Base-by-base conservation (phyloP, 2,888 invertebrate species). In the Leptogaster cylindrica region DNA sequence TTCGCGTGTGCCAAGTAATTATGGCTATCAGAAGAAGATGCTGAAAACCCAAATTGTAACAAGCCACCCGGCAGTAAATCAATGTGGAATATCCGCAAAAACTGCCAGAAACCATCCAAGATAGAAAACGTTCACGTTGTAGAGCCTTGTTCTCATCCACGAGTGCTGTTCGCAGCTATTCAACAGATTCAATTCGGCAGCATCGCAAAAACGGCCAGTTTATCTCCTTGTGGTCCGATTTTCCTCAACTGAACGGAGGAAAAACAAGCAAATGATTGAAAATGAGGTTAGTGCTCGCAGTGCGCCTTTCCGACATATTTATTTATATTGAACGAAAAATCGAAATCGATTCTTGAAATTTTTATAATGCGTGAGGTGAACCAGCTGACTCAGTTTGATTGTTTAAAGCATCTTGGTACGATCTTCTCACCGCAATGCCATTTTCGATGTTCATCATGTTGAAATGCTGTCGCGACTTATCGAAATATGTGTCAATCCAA, bases 261-360 rank as follows among this genome's bases (percentile, higher is more conserved):
- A 20, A 52, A 36, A 6, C 14, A 16, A 36, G 33, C 55, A 20
- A 55, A 41, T 18, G 41, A 6, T 41, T 16, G 41, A 16, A 41
- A 55, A 55, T 39, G 55, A 55, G 55, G 36, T 55, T 55, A 36
- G 16, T 55, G 55, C 55, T 55, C 36, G 55, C 16, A 18, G n/a
- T 7, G 16, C 3, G 12, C 36, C 18, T 28, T 20, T 10, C 33
- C 5, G 46, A n/a, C 23, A 23, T 46, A 55, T 55, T 55, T 55
- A 55, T 55, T 55, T 55, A 55, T 36, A 33, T 33, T 16, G 55
- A 12, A 14, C n/a, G 23, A 20, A 55, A 55, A 55, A 48, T 48
- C 25, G 25, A 48, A 55, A 55, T 55, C 20, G n/a, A 55, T 55
- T 55, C 36, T 33, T 36, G 23, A 36, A 33, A 31, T 18, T 52